Percentiles rank a stretch among this genome's conserved stretches.
Evolutionary conservation across 2,113 vertebrate genomes (phyloP).

Genomic region (Pristiophorus japonicus): DNA sequence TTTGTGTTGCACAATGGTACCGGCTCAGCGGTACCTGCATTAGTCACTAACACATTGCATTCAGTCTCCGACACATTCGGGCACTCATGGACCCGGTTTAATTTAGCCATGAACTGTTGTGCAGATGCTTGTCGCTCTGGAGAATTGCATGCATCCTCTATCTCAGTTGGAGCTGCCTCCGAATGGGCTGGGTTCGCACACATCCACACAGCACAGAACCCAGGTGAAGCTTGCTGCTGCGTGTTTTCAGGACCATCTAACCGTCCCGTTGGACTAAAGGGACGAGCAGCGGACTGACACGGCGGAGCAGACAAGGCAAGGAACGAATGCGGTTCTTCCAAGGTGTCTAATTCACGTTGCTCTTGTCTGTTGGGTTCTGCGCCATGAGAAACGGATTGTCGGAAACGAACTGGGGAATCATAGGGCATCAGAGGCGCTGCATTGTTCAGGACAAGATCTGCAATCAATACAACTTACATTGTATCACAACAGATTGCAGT

Average conservation of each 20-base stretch:
- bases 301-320: background rate
- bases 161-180: background rate
- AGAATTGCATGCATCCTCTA: background rate
- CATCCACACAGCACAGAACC: background rate
- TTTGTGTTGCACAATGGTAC: background rate
- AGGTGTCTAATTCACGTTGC: background rate
- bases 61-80: background rate
- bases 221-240: background rate
- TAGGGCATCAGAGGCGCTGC: background rate
- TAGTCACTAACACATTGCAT: background rate
- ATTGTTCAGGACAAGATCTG: background rate
- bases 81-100: background rate
- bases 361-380: background rate
- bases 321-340: background rate
- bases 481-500: background rate
- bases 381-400: background rate
- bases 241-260: background rate
- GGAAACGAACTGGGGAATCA: constrained; percentile 21
- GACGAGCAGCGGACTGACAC: background rate
- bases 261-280: no score
- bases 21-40: background rate
- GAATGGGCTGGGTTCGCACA: background rate
- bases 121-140: background rate
- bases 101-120: background rate
- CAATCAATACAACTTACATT: background rate